Percentiles rank a stretch among this genome's conserved stretches.
phyloP scores from a whole-genome alignment of 1,140 invertebrate genomes.

The Drosophila parabipectinata region DNA sequence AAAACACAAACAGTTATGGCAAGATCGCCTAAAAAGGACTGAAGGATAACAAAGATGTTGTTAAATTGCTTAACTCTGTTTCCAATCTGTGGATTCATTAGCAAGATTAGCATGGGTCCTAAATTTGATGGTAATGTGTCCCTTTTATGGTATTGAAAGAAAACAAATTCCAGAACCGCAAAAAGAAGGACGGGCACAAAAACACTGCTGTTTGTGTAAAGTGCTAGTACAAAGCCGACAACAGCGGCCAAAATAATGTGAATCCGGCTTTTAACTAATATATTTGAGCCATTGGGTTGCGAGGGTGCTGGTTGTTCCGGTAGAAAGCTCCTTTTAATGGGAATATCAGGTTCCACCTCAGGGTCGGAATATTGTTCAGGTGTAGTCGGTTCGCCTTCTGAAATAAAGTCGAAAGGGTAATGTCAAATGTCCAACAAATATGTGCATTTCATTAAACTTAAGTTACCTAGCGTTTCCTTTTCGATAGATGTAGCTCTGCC shows the following conservation, averaged over 20 bases:
- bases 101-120: conserved; percentile 22
- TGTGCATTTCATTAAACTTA: background rate
- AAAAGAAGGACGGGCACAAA: conserved; percentile 30
- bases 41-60: conserved; percentile 27
- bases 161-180: conserved; percentile 10
- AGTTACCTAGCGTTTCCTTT: conserved; percentile 2
- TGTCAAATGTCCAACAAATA: background rate
- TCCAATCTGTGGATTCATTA: conserved; percentile 16
- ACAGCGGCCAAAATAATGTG: conserved; percentile 27
- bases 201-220: conserved; percentile 29
- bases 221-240: conserved; percentile 13
- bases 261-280: conserved; percentile 10
- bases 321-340: conserved; percentile 15
- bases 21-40: conserved; percentile 23
- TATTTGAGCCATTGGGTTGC: background rate
- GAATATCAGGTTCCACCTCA: conserved; percentile 31
- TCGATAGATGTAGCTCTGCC: conserved; percentile 18
- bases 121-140: conserved; percentile 8
- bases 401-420: background rate
- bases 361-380: conserved; percentile 26
- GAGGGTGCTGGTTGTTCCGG: conserved; percentile 6
- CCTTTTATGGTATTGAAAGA: conserved; percentile 16
- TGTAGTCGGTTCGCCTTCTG: background rate
- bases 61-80: conserved; percentile 35
- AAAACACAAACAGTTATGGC: conserved; percentile 30